Percentiles rank a stretch among this genome's conserved stretches.
Evolutionary conservation across 2,797 vertebrate species (phyloP).

Genomic region (Passerculus sandwichensis): DNA sequence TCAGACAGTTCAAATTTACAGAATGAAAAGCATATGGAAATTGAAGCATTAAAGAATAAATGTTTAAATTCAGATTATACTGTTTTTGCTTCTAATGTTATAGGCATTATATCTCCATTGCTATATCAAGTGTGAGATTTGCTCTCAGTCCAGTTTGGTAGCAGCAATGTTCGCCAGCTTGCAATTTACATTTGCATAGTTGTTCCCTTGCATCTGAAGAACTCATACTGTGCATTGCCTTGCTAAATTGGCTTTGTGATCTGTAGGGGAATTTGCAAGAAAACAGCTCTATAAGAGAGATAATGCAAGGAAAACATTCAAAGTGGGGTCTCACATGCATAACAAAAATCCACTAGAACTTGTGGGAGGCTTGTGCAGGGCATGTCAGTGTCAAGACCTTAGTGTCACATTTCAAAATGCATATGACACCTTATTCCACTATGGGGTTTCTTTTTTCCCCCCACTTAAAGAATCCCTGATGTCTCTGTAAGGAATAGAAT

Average conservation of each 20-base stretch:
- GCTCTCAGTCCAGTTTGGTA: background rate
- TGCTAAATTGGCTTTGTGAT: background rate
- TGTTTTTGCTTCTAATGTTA: background rate
- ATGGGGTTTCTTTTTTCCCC: background rate
- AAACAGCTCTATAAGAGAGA: background rate
- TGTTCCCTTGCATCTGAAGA: background rate
- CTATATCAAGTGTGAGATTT: background rate
- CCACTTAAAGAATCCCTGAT: background rate
- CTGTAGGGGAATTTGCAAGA: background rate
- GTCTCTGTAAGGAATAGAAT: background rate
- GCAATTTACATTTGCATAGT: background rate
- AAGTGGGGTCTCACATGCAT: background rate
- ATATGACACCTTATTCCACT: background rate
- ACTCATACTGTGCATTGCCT: background rate
- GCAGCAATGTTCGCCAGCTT: background rate
- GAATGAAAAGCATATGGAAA: slow-evolving; percentile 42
- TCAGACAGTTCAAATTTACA: background rate
- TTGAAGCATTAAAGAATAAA: background rate
- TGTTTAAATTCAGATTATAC: background rate
- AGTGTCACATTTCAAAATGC: background rate
- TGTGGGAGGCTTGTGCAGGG: background rate
- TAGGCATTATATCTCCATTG: background rate
- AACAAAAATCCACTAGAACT: background rate
- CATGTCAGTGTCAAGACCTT: background rate
- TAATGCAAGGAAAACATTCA: background rate